Conservation (phyloP, 2,888 invertebrate species). For the Apantesis nais region DNA sequence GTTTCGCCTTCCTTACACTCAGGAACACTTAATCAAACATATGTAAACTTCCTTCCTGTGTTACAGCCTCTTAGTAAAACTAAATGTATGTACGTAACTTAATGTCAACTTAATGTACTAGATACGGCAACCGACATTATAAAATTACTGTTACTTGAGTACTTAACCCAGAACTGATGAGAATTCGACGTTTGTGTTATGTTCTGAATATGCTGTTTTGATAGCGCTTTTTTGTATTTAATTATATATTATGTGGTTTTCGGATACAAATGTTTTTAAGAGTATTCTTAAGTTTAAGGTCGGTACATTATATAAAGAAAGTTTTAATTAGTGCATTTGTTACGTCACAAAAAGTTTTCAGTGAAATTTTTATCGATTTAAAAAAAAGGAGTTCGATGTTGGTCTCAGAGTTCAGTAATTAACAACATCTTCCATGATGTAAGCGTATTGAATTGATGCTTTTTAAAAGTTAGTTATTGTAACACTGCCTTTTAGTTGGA, state of each 20-base stretch:
- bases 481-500: too few relatives aligned
- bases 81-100: constrained; percentile 19
- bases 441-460: too few relatives aligned
- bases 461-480: too few relatives aligned
- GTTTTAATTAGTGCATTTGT: too few relatives aligned
- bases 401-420: too few relatives aligned
- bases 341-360: not conserved
- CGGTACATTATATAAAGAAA: too few relatives aligned
- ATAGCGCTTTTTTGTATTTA: not conserved
- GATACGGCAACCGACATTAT: constrained; percentile 31
- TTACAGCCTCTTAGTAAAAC: constrained; percentile 20
- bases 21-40: not conserved
- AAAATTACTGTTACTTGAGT: constrained; percentile 39
- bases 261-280: not conserved
- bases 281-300: too few relatives aligned
- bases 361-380: not conserved
- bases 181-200: constrained; percentile 32
- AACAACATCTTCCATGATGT: too few relatives aligned
- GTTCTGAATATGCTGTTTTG: constrained; percentile 30
- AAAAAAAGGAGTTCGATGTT: not conserved
- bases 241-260: not conserved
- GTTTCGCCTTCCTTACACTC: not conserved
- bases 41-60: constrained; percentile 38
- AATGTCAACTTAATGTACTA: constrained; percentile 34
- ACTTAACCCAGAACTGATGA: constrained; percentile 37